Percentiles rank a stretch among this genome's conserved stretches.
Evolutionary conservation across 1,140 invertebrate genomes (phyloP).

Genomic region (Ptiloglossa arizonensis): DNA sequence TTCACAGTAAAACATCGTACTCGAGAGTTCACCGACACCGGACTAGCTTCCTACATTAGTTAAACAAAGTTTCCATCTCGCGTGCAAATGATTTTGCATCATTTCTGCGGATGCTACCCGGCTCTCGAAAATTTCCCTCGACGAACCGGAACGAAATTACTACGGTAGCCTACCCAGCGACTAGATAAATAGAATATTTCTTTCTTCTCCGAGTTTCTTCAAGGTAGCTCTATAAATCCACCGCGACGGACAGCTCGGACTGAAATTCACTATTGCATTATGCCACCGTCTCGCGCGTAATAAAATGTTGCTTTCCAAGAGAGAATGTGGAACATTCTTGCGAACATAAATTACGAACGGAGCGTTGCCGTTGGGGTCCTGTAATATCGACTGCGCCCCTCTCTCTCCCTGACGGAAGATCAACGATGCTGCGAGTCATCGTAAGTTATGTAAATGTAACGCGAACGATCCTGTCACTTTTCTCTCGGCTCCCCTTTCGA

Average conservation of each 20-base stretch:
- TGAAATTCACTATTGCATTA: slow-evolving; percentile 57
- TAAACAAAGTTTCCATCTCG: too few species aligned
- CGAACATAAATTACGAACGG: slow-evolving; percentile 52
- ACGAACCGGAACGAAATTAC: slow-evolving; percentile 2
- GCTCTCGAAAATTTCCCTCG: not conserved
- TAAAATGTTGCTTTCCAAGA: slow-evolving; percentile 53
- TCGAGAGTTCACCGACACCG: too few species aligned
- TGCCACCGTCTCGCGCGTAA: slow-evolving; percentile 39
- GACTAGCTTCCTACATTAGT: too few species aligned
- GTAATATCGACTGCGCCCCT: slow-evolving; percentile 31
- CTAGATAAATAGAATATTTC: slow-evolving; percentile 25
- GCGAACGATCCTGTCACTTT: not conserved
- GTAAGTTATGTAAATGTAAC: not conserved
- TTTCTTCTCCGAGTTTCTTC: slow-evolving; percentile 13
- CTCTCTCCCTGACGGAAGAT: not conserved
- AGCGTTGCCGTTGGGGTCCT: slow-evolving; percentile 17
- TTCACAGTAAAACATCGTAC: too few species aligned
- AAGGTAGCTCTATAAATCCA: slow-evolving; percentile 29
- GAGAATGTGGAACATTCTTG: slow-evolving; percentile 40
- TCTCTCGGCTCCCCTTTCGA: not conserved
- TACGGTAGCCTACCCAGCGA: too few species aligned
- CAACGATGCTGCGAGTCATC: not conserved
- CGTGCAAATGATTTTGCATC: not conserved
- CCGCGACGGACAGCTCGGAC: slow-evolving; percentile 5
- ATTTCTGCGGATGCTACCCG: not conserved